phyloP scores from a whole-genome alignment of 2,797 vertebrate genomes.

The Ctenopoma multispine region DNA sequence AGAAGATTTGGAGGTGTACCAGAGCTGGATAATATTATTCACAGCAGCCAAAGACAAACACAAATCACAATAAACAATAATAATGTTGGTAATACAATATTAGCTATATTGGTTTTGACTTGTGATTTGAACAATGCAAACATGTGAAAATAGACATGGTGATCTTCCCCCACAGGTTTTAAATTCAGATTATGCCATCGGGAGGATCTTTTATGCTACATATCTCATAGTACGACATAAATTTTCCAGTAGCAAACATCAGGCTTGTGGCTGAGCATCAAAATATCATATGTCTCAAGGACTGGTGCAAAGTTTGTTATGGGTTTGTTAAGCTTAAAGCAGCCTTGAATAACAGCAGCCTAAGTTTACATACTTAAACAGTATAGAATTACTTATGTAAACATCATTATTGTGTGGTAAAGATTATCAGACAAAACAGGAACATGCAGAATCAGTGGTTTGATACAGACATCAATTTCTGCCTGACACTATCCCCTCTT shows the following conservation, averaged over 20 bases:
- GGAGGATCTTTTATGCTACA: too few species aligned
- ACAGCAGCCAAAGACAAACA: too few species aligned
- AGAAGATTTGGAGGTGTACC: too few species aligned
- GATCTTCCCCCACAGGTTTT: too few species aligned
- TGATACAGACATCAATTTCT: conserved; percentile 61
- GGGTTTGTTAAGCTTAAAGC: background rate
- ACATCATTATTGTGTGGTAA: conserved; percentile 6
- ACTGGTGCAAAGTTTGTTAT: background rate
- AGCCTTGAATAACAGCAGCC: background rate
- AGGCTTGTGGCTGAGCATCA: background rate
- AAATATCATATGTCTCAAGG: background rate
- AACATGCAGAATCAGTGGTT: conserved; percentile 35
- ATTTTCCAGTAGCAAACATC: background rate
- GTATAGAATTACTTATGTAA: background rate
- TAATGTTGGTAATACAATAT: too few species aligned
- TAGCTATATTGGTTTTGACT: too few species aligned
- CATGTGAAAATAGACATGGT: too few species aligned
- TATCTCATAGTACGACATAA: too few species aligned
- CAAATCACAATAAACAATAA: too few species aligned
- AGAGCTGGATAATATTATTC: too few species aligned
- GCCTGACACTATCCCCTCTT: conserved; percentile 59
- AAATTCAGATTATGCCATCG: too few species aligned
- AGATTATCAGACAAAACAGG: conserved; percentile 49
- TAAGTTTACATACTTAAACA: background rate
- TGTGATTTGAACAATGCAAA: too few species aligned